Percentiles rank a stretch among this genome's conserved stretches.
phyloP scores from a whole-genome alignment of 2,113 vertebrate genomes.

The Pollimyrus isidori region DNA sequence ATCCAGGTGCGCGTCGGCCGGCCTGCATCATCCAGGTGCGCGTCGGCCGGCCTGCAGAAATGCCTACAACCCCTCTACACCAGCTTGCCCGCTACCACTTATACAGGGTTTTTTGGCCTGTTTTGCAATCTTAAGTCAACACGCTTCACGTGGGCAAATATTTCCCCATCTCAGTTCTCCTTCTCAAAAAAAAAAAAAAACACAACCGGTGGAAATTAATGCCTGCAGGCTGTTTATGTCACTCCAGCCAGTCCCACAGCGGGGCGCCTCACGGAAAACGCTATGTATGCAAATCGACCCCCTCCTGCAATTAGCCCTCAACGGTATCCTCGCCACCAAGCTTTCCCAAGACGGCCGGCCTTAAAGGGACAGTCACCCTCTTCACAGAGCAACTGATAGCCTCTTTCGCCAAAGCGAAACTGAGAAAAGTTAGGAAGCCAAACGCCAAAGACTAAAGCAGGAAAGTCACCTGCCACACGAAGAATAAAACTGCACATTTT shows the following conservation, averaged over 20 bases:
- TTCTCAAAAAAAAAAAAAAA: background rate
- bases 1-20: background rate
- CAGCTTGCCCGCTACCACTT: background rate
- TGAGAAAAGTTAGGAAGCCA: background rate
- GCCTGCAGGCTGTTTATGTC: background rate
- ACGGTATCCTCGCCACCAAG: slow-evolving; percentile 20
- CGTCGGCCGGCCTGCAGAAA: background rate
- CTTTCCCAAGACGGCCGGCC: background rate
- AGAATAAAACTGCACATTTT: background rate
- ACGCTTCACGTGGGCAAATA: background rate
- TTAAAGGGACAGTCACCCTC: background rate
- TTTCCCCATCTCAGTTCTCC: background rate
- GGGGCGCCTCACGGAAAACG: background rate
- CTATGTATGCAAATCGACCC: slow-evolving; percentile 28
- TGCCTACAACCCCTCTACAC: background rate
- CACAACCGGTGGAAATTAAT: background rate
- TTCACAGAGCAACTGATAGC: background rate
- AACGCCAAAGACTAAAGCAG: background rate
- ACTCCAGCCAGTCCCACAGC: background rate
- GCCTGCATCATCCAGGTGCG: background rate
- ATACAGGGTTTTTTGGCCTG: background rate
- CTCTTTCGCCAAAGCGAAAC: background rate
- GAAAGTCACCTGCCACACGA: background rate
- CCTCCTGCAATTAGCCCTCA: slow-evolving; percentile 53
- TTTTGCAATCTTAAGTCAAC: background rate